These are phyloP conservation scores for Onchidella celtica DNA, from an alignment of 2,888 invertebrate species.

Conservation along the genomic window DNA sequence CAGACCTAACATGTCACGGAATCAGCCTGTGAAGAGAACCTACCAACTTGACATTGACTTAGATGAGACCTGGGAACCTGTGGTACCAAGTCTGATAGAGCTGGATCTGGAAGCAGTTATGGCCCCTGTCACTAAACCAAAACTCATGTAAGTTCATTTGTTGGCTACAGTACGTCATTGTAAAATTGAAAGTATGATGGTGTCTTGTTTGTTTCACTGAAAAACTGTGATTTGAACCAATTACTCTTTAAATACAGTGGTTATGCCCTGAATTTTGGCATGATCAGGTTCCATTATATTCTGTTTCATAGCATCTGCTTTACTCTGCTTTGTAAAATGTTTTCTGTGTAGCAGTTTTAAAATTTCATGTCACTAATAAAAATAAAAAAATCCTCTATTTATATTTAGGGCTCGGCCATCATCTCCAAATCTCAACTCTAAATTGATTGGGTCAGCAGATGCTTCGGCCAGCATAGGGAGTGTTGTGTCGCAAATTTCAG, in stretches of 20 bases:
- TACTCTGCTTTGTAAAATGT: too few relatives aligned
- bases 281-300: too few relatives aligned
- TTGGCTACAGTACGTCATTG: neutral
- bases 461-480: slow-evolving; percentile 81
- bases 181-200: neutral
- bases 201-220: neutral
- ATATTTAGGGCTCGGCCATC: slow-evolving; percentile 64
- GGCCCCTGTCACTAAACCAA: slow-evolving; percentile 48
- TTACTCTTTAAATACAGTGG: neutral
- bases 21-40: slow-evolving; percentile 26
- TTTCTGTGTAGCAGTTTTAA: too few relatives aligned
- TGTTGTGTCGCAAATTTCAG: slow-evolving; percentile 85
- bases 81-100: slow-evolving; percentile 31
- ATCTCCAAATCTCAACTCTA: slow-evolving; percentile 72
- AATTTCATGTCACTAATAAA: too few relatives aligned
- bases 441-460: slow-evolving; percentile 72
- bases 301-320: too few relatives aligned
- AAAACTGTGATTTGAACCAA: neutral
- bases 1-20: slow-evolving; percentile 38
- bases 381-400: too few relatives aligned
- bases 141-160: slow-evolving; percentile 30
- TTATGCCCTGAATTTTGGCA: too few relatives aligned
- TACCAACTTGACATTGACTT: slow-evolving; percentile 46
- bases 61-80: slow-evolving; percentile 38
- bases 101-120: slow-evolving; percentile 43